Conservation (phyloP, 2,797 vertebrate species). For the Sebastes taczanowskii region DNA sequence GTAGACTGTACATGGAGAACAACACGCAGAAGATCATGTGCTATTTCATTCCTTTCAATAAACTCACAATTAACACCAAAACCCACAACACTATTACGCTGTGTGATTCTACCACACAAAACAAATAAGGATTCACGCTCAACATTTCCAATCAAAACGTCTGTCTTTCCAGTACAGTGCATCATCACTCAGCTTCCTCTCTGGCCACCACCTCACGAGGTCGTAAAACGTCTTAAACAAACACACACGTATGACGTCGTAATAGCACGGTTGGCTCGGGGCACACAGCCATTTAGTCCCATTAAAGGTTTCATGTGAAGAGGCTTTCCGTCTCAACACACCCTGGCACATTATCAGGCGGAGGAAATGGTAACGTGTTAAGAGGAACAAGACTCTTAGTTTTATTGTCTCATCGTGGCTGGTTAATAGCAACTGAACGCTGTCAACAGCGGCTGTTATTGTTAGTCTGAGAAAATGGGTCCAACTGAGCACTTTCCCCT, state of each 20-base stretch:
- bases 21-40: neutral
- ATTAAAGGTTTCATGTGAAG: constrained; percentile 36
- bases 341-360: constrained; percentile 4
- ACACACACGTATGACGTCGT: constrained; percentile 43
- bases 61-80: neutral
- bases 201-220: constrained; percentile 15
- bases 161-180: constrained; percentile 5
- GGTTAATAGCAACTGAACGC: constrained; percentile 23
- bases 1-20: no score
- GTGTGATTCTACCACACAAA: neutral
- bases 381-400: constrained; percentile 24
- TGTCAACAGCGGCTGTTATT: constrained; percentile 18
- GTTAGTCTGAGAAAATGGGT: constrained; percentile 12
- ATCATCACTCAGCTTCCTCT: constrained; percentile 33
- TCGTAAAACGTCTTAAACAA: constrained; percentile 62
- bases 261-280: constrained; percentile 43
- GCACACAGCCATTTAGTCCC: constrained; percentile 24
- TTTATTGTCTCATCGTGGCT: constrained; percentile 48
- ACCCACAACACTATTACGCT: neutral
- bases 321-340: constrained; percentile 25
- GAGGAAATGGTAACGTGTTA: constrained; percentile 41
- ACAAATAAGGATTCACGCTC: neutral
- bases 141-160: constrained; percentile 2
- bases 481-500: constrained; percentile 5
- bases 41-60: neutral